phyloP scores from a whole-genome alignment of 2,888 invertebrate genomes.

The Augiades crinisus region DNA sequence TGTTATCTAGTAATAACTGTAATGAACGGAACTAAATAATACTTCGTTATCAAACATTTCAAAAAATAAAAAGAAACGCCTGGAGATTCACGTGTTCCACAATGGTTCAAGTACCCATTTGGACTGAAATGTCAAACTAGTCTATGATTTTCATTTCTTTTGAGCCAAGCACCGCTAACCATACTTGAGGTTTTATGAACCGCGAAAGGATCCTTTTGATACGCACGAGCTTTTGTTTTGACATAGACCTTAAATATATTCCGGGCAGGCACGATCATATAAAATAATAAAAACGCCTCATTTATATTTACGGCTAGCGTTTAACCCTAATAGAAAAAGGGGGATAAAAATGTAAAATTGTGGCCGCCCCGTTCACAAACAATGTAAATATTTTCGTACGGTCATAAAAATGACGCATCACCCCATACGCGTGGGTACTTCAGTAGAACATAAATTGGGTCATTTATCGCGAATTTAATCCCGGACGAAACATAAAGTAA shows the following conservation, averaged over 20 bases:
- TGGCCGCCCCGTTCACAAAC: slow-evolving; percentile 55
- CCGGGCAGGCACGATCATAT: slow-evolving; percentile 25
- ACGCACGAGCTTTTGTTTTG: background rate
- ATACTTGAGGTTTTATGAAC: background rate
- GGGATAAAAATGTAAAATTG: slow-evolving; percentile 46
- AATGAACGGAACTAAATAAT: too few relatives aligned
- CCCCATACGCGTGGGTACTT: slow-evolving; percentile 33
- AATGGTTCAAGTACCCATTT: too few relatives aligned
- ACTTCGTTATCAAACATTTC: too few relatives aligned
- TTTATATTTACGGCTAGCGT: slow-evolving; percentile 38
- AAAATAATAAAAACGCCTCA: slow-evolving; percentile 35
- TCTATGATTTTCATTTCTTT: too few relatives aligned
- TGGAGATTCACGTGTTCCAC: too few relatives aligned
- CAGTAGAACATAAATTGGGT: slow-evolving; percentile 47
- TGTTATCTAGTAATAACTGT: too few relatives aligned
- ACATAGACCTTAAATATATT: slow-evolving; percentile 4
- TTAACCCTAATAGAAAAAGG: slow-evolving; percentile 47
- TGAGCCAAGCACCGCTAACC: too few relatives aligned
- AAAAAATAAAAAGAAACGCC: too few relatives aligned
- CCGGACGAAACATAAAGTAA: slow-evolving; percentile 36
- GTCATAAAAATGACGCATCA: slow-evolving; percentile 68
- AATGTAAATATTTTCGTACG: slow-evolving; percentile 69
- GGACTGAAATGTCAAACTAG: too few relatives aligned
- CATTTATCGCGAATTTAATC: slow-evolving; percentile 56
- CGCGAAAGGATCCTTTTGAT: background rate